Percentiles rank a stretch among this genome's conserved stretches.
Conservation (phyloP, 2,888 invertebrate genomes). For the Protodeltote pygarga region DNA sequence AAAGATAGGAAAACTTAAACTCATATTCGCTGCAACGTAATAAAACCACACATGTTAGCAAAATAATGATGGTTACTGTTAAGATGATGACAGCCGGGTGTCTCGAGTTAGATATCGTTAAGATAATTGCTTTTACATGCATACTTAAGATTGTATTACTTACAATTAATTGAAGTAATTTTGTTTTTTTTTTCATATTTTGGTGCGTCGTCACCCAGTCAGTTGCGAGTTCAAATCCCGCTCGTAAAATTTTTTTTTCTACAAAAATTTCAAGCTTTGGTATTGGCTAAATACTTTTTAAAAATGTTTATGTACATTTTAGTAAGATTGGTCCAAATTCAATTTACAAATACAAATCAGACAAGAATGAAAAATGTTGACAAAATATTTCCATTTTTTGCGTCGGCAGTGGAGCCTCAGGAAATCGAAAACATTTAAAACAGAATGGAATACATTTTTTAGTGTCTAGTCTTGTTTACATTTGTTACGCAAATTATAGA, state of each 20-base stretch:
- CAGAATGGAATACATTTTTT: background rate
- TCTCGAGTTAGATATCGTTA: background rate
- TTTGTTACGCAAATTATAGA: no score
- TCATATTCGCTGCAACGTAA: constrained; percentile 17
- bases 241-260: no score
- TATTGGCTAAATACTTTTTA: no score
- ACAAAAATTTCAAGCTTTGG: no score
- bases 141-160: no score
- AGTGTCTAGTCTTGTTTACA: no score
- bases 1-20: constrained; percentile 23
- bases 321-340: background rate
- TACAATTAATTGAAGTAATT: background rate
- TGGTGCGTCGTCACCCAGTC: no score
- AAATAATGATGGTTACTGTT: constrained; percentile 28
- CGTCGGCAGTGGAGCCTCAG: background rate
- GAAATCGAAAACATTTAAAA: constrained; percentile 4
- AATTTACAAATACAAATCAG: background rate
- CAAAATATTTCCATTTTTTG: constrained; percentile 3
- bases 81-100: no score
- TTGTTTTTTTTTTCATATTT: no score
- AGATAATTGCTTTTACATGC: constrained; percentile 5
- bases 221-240: no score
- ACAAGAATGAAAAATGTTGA: constrained; percentile 2
- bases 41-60: constrained; percentile 25
- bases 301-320: no score